Base-by-base conservation (phyloP, 2,113 vertebrate genomes). In the Stercorarius parasiticus region DNA sequence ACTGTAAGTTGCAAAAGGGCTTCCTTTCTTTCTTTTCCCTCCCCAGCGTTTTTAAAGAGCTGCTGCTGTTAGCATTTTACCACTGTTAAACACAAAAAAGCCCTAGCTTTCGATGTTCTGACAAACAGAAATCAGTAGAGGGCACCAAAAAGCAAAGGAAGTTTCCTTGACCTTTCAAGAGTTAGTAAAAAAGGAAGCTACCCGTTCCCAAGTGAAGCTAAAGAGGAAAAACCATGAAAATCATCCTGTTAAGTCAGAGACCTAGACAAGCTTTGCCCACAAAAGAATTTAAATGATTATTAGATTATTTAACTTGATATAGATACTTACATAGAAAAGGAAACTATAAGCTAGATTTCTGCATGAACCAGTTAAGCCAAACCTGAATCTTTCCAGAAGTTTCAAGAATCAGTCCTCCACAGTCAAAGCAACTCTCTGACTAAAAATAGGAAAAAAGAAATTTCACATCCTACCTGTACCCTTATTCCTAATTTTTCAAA, bases 171-270 rank as follows among this genome's bases (percentile, higher is more conserved):
- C 42, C 36, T 66, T 53, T 42, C 17, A 78, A 65, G 15, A 47
- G 19, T 71, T 17, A 34, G 9, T 40, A 26, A 26, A 82, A 67
- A 15, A 67, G 14, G 25, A 72, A 65, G 15, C 19, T 62, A 40
- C 2, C 7, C 0, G 8, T 4, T 56, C 3, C 17, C 29, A 43
- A 1, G 7, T 15, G 16, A 67, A 76, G 11, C 10, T 32, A 4
- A 64, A 47, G 17, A 59, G 21, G 19, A 27, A 82, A 52, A 72
- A 4, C 10, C 15, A 22, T 7, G 0, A 73, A 76, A 82, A 66
- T n/a, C 7, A 77, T 26, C 12, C 18, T 11, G 8, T 42, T 79
- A 50, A 64, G 69, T 53, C 32, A 59, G 4, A 91, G 17, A 74
- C 17, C 3, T 15, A 34, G 26, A 36, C 30, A 81, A 58, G 15